Percentiles rank a stretch among this genome's conserved stretches.
Conservation (phyloP, 2,888 invertebrate species). For the Schizotus pectinicornis region DNA sequence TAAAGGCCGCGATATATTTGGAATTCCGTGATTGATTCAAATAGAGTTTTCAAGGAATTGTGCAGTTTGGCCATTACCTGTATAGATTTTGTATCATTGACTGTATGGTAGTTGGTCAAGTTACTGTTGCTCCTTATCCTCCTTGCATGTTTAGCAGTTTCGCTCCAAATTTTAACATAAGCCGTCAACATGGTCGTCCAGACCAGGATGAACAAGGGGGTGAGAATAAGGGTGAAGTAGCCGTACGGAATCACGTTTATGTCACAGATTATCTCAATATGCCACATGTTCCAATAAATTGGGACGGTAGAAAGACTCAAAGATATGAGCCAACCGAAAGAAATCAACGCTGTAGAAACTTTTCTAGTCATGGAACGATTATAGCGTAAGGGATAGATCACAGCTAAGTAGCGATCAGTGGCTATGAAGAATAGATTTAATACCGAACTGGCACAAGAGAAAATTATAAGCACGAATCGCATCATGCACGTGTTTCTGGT, state of each 20-base stretch:
- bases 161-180: conserved; percentile 80
- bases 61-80: conserved; percentile 62
- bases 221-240: conserved; percentile 62
- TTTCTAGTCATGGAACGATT: conserved; percentile 76
- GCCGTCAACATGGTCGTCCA: conserved; percentile 78
- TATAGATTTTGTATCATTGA: conserved; percentile 74
- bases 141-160: conserved; percentile 75
- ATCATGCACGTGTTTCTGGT: conserved; percentile 71
- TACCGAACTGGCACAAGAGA: conserved; percentile 80
- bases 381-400: conserved; percentile 80
- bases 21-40: no score
- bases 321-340: conserved; percentile 71
- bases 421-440: conserved; percentile 81
- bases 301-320: conserved; percentile 72
- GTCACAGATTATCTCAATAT: conserved; percentile 64
- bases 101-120: conserved; percentile 52
- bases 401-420: conserved; percentile 79
- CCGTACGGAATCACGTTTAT: conserved; percentile 65
- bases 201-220: conserved; percentile 74
- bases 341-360: conserved; percentile 68
- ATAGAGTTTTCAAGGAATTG: background rate
- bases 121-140: conserved; percentile 69
- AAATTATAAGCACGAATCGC: conserved; percentile 74
- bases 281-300: conserved; percentile 81
- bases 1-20: no score